Evolutionary conservation across 2,888 invertebrate genomes (phyloP), one percentile per base, ranked within the genome.

Genomic region (Exocentrus adspersus): DNA sequence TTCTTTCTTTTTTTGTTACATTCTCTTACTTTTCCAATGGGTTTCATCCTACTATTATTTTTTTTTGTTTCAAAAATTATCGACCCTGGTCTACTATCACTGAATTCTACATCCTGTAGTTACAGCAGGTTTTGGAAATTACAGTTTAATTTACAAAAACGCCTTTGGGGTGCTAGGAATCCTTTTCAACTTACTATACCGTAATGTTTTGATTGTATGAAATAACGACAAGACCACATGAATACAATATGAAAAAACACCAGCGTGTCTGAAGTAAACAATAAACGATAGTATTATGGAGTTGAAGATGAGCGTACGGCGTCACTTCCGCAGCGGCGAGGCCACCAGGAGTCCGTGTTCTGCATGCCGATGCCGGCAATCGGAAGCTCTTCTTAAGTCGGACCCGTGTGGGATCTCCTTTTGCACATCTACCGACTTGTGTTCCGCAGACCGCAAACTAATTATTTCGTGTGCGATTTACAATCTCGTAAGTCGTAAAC

Each of bases 281-380:
- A 51, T 60, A 62, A 64, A 59, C 37, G 37, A 67, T 69, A 66
- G 62, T 68, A 60, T 53, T 46, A 56, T 53, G 53, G 46, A 50
- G 52, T 70, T 69, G 48, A 64, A 77, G 74, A 75, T 74, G 72
- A 75, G 67, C 62, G 70, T 65, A 71, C 37, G n/a, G 75, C 76
- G 78, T 77, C 78, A 78, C 77, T 78, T 78, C 78, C 78, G 77
- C 65, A 75, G 75, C 78, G 77, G 75, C 78, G 75, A 80, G 77
- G 78, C 75, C 78, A 74, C 63, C n/a, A 61, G 24, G 56, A 57
- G 48, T 42, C 62, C 72, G 69, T 72, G 70, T 54, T 54, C 46
- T 20, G 72, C 65, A 69, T 72, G 61, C 45, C 43, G 50, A 62
- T 54, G 41, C 30, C 50, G 50, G 58, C 69, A 68, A 72, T 73